Conservation (phyloP, 2,888 invertebrate genomes). For the Ceraclea dissimilis region DNA sequence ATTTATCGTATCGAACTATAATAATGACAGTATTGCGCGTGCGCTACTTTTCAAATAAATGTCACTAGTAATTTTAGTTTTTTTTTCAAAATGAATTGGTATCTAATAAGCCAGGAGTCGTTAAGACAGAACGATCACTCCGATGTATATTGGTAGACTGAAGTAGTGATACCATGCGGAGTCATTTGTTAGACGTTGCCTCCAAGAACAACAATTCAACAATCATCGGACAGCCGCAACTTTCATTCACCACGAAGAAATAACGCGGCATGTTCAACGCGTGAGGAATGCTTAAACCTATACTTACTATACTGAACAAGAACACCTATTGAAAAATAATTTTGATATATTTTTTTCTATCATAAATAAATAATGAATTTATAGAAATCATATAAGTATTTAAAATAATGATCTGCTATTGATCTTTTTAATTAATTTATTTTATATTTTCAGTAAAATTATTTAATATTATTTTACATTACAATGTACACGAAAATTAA, state of each 20-base stretch:
- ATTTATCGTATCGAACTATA: no score
- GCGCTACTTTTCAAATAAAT: neutral
- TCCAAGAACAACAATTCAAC: slow-evolving; percentile 23
- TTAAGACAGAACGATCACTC: slow-evolving; percentile 22
- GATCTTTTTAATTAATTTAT: no score
- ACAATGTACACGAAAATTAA: no score
- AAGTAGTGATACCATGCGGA: slow-evolving; percentile 17
- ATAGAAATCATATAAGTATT: no score
- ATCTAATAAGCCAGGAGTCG: slow-evolving; percentile 6
- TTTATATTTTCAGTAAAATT: no score
- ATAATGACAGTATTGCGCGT: neutral
- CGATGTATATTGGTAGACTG: slow-evolving; percentile 25
- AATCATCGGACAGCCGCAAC: slow-evolving; percentile 16
- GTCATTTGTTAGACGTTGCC: slow-evolving; percentile 21
- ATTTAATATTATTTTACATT: no score
- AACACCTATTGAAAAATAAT: neutral
- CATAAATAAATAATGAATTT: no score
- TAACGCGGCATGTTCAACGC: slow-evolving; percentile 1
- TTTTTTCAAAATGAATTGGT: neutral
- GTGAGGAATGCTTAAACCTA: neutral
- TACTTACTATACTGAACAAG: neutral
- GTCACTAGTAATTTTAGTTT: neutral
- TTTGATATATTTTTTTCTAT: no score
- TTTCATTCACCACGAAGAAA: slow-evolving; percentile 18
- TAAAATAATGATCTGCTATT: no score